phyloP scores from a whole-genome alignment of 2,113 vertebrate genomes.

The Eclectus roratus region DNA sequence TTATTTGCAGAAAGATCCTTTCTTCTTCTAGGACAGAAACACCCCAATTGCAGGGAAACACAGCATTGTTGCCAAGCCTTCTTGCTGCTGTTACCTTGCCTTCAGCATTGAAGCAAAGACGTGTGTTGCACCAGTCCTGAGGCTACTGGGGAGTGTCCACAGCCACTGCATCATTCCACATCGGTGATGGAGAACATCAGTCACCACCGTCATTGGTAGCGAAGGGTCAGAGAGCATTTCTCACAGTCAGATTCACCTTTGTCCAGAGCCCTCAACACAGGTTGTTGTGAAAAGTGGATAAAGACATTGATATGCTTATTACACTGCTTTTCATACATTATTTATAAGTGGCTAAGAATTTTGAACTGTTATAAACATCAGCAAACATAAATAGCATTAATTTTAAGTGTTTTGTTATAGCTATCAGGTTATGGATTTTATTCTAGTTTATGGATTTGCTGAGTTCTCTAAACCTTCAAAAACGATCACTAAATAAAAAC shows the following conservation, averaged over 20 bases:
- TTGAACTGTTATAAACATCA: neutral
- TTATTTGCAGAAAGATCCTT: neutral
- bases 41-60: neutral
- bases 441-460: neutral
- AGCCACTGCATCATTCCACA: fast-evolving
- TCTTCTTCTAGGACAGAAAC: neutral
- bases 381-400: neutral
- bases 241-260: neutral
- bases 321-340: neutral
- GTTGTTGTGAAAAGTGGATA: fast-evolving
- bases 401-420: neutral
- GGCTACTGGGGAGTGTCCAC: neutral
- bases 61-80: neutral
- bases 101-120: neutral
- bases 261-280: neutral
- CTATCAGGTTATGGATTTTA: neutral
- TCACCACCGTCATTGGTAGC: fast-evolving
- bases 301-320: fast-evolving
- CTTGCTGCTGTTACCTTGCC: neutral
- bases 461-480: neutral
- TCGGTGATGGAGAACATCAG: fast-evolving
- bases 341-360: neutral
- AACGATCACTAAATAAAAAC: neutral
- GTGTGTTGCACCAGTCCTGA: fast-evolving
- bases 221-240: neutral